Evolutionary conservation across 2,888 invertebrate species (phyloP).

Genomic region (Lasioglossum lativentre): DNA sequence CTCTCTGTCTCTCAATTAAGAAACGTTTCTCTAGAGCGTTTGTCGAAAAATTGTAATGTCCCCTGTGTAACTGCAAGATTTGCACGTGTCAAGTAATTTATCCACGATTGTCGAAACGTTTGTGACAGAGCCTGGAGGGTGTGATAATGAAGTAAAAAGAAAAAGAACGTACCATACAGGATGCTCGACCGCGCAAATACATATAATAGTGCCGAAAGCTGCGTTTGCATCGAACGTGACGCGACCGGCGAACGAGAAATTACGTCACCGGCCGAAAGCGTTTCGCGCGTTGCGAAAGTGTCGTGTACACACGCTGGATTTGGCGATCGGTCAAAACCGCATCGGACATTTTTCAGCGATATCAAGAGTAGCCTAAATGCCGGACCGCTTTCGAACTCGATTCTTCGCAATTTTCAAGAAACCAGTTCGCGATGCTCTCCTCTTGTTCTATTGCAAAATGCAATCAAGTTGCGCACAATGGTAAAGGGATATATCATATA

Average conservation of each 20-base stretch:
- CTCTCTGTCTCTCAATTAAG: background rate
- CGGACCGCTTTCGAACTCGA: background rate
- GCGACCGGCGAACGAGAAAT: constrained; percentile 26
- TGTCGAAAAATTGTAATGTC: background rate
- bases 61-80: too few species aligned
- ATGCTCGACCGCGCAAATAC: background rate
- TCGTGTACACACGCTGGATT: constrained; percentile 32
- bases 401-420: background rate
- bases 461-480: too few species aligned
- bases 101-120: too few species aligned
- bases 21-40: background rate
- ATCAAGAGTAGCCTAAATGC: constrained; percentile 2
- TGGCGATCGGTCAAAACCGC: constrained; percentile 30
- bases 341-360: background rate
- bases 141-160: background rate
- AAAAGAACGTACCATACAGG: background rate
- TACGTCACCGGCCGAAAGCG: constrained; percentile 38
- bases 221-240: constrained; percentile 22
- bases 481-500: too few species aligned
- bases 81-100: background rate
- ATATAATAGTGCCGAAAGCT: background rate
- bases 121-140: background rate
- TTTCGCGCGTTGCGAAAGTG: constrained; percentile 32
- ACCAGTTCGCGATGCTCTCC: background rate
- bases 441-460: too few species aligned